Conservation (phyloP, 2,888 invertebrate genomes). For the Zaprionus bogoriensis region DNA sequence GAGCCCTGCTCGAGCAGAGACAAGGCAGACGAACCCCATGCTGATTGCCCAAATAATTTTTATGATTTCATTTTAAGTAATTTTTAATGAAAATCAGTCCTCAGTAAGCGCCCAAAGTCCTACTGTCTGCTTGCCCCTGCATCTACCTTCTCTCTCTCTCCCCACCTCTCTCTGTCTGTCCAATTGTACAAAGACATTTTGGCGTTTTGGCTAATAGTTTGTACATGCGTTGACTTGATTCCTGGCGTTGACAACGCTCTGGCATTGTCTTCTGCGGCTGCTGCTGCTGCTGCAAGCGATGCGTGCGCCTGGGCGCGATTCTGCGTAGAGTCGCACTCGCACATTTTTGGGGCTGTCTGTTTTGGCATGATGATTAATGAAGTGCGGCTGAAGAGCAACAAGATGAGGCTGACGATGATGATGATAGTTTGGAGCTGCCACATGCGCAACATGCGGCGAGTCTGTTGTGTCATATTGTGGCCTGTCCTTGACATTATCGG, state of each 20-base stretch:
- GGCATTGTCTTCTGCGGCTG: constrained; percentile 48
- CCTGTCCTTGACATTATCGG: constrained; percentile 50
- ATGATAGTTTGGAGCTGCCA: constrained; percentile 37
- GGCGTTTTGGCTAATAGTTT: constrained; percentile 76
- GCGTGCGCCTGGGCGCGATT: constrained; percentile 39
- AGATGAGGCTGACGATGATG: constrained; percentile 6
- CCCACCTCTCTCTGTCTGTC: constrained; percentile 8
- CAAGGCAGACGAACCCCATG: constrained; percentile 56
- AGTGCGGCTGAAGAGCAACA: constrained; percentile 77
- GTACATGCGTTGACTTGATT: constrained; percentile 71
- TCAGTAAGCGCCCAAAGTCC: no score
- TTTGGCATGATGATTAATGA: constrained; percentile 83
- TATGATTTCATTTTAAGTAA: constrained; percentile 79
- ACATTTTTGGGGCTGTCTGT: constrained; percentile 58
- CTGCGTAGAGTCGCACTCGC: constrained; percentile 12
- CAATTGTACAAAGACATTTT: no score
- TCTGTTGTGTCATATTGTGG: constrained; percentile 25
- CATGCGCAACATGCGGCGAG: constrained; percentile 43
- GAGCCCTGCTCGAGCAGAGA: constrained; percentile 36
- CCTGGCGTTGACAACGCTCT: constrained; percentile 50
- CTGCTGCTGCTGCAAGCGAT: constrained; percentile 40
- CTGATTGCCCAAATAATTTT: constrained; percentile 63
- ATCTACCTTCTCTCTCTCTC: neutral
- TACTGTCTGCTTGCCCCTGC: neutral
- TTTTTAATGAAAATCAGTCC: constrained; percentile 79